phyloP scores from a whole-genome alignment of 64 coral and sea anemone genomes.

The Montipora capricornis region DNA sequence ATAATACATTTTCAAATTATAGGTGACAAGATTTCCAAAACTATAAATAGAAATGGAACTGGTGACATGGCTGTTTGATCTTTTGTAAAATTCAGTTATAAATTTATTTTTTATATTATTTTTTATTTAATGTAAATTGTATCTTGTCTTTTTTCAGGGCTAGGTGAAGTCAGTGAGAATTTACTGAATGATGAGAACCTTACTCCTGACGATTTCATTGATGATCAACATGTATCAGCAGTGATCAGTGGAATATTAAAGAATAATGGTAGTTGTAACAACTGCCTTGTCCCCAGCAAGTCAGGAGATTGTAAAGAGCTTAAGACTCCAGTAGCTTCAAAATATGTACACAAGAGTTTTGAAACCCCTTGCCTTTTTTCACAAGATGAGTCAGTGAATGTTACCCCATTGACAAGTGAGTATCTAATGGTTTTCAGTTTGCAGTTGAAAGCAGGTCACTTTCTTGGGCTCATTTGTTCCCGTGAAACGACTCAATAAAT shows the following conservation, averaged over 20 bases:
- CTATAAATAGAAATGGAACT: too few relatives aligned
- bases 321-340: conserved; percentile 30
- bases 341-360: neutral
- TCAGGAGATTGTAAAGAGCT: neutral
- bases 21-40: too few relatives aligned
- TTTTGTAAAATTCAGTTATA: too few relatives aligned
- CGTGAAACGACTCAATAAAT: too few relatives aligned
- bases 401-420: conserved; percentile 15
- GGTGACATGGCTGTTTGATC: too few relatives aligned
- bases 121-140: too few relatives aligned
- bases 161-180: conserved; percentile 60
- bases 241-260: neutral
- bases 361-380: conserved; percentile 37
- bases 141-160: conserved; percentile 5
- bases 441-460: too few relatives aligned
- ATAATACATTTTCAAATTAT: too few relatives aligned
- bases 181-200: conserved; percentile 62
- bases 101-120: too few relatives aligned
- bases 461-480: too few relatives aligned
- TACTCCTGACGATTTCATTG: conserved; percentile 45
- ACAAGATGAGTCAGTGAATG: conserved; percentile 16
- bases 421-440: neutral
- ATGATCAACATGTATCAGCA: neutral
- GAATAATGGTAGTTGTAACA: neutral
- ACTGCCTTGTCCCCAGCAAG: neutral